phyloP scores from a whole-genome alignment of 2,113 vertebrate species.

The Columbina picui region DNA sequence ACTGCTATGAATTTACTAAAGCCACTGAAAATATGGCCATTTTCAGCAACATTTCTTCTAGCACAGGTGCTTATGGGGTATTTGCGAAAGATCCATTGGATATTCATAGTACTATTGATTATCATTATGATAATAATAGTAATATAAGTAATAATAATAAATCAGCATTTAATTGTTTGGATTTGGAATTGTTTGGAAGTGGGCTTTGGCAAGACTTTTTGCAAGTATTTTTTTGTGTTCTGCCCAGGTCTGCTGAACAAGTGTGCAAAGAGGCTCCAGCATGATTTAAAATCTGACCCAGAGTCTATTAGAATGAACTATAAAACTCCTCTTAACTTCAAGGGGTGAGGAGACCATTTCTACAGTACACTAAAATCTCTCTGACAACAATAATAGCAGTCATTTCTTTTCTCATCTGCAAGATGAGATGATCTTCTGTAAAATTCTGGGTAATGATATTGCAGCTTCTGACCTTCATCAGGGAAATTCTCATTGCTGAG shows the following conservation, averaged over 20 bases:
- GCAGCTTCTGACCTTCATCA: background rate
- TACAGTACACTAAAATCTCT: background rate
- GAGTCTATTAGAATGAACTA: background rate
- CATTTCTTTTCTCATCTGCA: background rate
- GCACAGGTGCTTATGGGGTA: background rate
- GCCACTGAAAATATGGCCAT: background rate
- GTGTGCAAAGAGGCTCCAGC: background rate
- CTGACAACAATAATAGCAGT: background rate
- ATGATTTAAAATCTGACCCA: background rate
- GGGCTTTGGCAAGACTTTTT: background rate
- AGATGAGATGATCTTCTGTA: background rate
- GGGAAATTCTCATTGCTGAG: background rate
- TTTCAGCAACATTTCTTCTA: background rate
- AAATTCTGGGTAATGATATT: background rate
- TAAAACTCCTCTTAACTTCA: background rate
- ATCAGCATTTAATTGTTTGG: background rate
- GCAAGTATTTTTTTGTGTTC: background rate
- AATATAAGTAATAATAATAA: background rate
- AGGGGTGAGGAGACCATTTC: background rate
- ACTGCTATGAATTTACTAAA: background rate
- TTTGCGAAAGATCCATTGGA: background rate
- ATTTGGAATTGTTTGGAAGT: background rate
- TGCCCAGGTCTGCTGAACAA: background rate
- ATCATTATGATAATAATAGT: rapidly evolving
- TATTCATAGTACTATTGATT: background rate